These are phyloP conservation scores for Chydorus sphaericus DNA, from an alignment of 2,888 invertebrate genomes.

Conservation along the genomic window DNA sequence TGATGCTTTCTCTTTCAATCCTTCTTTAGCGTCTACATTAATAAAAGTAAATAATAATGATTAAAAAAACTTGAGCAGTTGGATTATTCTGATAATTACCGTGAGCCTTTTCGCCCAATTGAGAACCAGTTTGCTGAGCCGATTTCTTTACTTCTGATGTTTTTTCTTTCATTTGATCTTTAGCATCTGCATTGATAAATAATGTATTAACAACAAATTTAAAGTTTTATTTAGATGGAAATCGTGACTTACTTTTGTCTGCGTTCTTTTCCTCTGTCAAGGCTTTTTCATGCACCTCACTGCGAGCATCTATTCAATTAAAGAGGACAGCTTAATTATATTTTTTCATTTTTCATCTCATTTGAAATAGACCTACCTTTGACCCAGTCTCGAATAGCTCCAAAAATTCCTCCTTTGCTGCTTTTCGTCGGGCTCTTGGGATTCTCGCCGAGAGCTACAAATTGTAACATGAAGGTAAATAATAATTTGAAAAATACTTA, in stretches of 20 bases:
- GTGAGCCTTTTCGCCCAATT: not conserved
- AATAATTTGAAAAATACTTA: no score
- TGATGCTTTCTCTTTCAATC: not conserved
- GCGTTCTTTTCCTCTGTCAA: no score
- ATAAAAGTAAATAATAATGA: not conserved
- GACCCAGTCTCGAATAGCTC: not conserved
- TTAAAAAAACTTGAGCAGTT: not conserved
- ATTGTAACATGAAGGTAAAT: no score
- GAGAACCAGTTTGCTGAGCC: not conserved
- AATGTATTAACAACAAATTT: not conserved
- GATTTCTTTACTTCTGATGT: not conserved
- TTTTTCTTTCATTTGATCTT: not conserved
- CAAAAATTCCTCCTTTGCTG: not conserved
- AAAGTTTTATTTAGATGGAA: no score
- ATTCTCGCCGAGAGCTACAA: no score
- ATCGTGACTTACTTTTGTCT: no score
- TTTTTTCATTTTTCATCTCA: no score
- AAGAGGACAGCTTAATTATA: no score
- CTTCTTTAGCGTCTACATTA: not conserved
- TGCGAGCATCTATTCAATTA: no score
- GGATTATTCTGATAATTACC: not conserved
- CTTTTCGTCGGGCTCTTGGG: not conserved
- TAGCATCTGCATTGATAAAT: not conserved
- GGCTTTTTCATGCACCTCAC: no score
- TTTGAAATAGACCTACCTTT: no score